Evolutionary conservation across 2,113 vertebrate genomes (phyloP).

Genomic region (Ictalurus punctatus): DNA sequence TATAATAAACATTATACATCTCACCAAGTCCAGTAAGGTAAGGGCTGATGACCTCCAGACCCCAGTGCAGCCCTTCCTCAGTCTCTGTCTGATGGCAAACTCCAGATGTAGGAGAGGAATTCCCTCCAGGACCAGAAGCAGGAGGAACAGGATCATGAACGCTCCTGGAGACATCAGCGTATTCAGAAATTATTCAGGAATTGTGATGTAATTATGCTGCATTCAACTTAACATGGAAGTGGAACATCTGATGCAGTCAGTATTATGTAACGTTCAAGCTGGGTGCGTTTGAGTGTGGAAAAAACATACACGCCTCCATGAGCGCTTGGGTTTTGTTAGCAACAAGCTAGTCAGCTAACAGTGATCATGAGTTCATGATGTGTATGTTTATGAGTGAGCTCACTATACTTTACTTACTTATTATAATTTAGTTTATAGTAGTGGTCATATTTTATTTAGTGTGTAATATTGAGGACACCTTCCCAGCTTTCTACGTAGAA

Average conservation of each 20-base stretch:
- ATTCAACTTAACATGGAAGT: background rate
- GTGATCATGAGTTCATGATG: no score
- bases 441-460: no score
- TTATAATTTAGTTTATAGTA: no score
- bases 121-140: conserved; percentile 92
- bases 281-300: no score
- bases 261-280: background rate
- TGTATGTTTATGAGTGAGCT: no score
- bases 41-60: conserved; percentile 89
- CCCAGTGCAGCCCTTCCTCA: conserved; percentile 85
- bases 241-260: background rate
- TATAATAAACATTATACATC: conserved; percentile 46
- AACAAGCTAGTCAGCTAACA: background rate
- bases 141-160: conserved; percentile 97
- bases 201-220: background rate
- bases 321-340: background rate
- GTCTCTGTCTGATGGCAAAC: conserved; percentile 92
- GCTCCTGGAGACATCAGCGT: conserved; percentile 76
- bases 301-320: background rate
- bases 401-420: no score
- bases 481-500: no score
- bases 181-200: no score
- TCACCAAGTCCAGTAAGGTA: conserved; percentile 85
- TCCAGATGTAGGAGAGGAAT: conserved; percentile 90
- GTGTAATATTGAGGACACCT: no score